Evolutionary conservation across 2,113 vertebrate genomes (phyloP).

Genomic region (Psettodes erumei): DNA sequence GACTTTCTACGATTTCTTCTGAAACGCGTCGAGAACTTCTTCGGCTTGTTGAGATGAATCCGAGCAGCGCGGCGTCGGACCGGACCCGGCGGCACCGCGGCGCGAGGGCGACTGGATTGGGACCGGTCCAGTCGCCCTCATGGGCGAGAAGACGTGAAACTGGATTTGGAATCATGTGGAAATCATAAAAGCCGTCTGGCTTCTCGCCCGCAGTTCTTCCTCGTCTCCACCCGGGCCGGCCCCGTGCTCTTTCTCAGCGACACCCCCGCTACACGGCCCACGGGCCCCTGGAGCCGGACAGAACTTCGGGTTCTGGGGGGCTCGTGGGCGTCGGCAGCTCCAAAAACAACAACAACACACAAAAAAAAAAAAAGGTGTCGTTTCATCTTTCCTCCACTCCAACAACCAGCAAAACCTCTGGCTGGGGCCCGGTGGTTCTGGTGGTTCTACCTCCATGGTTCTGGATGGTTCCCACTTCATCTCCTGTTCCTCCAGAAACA

Average conservation of each 20-base stretch:
- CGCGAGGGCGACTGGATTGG: no score
- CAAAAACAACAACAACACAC: neutral
- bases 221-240: neutral
- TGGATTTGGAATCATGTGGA: no score
- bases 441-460: neutral
- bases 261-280: constrained; percentile 30
- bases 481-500: constrained; percentile 2
- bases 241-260: constrained; percentile 39
- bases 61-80: no score
- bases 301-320: neutral
- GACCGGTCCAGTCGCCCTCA: no score
- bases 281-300: neutral
- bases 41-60: no score
- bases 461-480: constrained; percentile 46
- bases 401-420: neutral
- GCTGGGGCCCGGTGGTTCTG: neutral
- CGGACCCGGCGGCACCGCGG: no score
- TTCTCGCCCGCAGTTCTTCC: constrained; percentile 2
- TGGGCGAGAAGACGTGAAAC: no score
- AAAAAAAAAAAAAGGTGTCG: neutral
- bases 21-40: no score
- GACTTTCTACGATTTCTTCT: neutral
- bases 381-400: no score
- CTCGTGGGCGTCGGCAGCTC: constrained; percentile 1
- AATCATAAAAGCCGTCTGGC: no score